phyloP scores from a whole-genome alignment of 1,140 invertebrate genomes.

The Conus betulinus region DNA sequence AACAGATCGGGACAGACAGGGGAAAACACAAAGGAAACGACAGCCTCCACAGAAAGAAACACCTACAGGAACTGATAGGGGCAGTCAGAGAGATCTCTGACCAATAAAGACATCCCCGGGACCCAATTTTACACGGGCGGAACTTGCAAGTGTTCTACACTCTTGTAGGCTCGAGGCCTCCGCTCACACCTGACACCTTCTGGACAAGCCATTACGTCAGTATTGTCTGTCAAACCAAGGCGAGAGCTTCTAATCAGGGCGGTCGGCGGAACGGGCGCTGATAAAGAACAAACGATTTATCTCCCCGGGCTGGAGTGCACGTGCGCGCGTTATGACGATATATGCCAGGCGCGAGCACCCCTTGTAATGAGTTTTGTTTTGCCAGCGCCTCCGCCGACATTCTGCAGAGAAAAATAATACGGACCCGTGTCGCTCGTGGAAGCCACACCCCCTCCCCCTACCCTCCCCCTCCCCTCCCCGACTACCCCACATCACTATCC shows the following conservation, averaged over 20 bases:
- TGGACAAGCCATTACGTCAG: not conserved
- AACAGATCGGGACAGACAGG: no score
- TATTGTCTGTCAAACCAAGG: conserved; percentile 1
- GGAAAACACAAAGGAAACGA: no score
- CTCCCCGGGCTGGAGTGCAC: not conserved
- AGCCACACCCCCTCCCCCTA: not conserved
- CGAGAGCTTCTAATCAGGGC: not conserved
- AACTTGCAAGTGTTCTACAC: no score
- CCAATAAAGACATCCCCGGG: no score
- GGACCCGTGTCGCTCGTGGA: not conserved
- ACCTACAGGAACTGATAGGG: no score
- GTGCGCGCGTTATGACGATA: not conserved
- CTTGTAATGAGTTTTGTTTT: not conserved
- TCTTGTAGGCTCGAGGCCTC: not conserved
- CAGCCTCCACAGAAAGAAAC: no score
- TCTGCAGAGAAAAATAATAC: not conserved
- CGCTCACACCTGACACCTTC: not conserved
- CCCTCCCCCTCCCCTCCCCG: not conserved
- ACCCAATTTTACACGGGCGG: no score
- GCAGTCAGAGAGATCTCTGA: no score
- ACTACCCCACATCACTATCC: not conserved
- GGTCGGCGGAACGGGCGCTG: not conserved
- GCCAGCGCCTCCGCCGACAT: not conserved
- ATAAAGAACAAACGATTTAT: conserved; percentile 6
- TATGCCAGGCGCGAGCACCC: not conserved